Evolutionary conservation across 2,797 vertebrate species (phyloP), one percentile per base, ranked within the genome.

Genomic region (Channa striata): DNA sequence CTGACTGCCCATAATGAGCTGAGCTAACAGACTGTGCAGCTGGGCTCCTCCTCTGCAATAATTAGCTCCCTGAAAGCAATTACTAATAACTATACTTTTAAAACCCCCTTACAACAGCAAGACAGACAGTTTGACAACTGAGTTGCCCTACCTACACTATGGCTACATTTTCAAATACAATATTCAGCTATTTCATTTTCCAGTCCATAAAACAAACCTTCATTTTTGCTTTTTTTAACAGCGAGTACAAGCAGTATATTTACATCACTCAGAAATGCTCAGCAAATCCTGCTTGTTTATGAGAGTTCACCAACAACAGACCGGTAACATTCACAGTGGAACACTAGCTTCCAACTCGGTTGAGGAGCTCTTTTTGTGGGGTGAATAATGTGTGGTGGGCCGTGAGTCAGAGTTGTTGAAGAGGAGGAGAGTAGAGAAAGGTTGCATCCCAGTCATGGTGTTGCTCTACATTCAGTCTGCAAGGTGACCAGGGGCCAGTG

Each of bases 391-490:
- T 77, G 74, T 75, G 68, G 64, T 79, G 77, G 47, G 50, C 70
- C 68, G 72, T 93, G 92, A 93, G 84, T 93, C 91, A 92, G 81
- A 81, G 77, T 78, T 83, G 85, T 72, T 89, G 88, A 91, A 87
- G 91, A 90, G 90, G 91, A 90, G 86, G 85, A 88, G 62, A 89
- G 84, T 57, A 76, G 85, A 87, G 70, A 87, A 63, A 90, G 88
- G 90, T 87, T 85, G 85, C 73, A 83, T 91, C 86, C 90, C 86
- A 83, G 89, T 89, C 88, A 87, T 86, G 77, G 75, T 82, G 83
- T 68, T 85, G 89, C 81, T 88, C 87, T 76, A 83, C 89, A 86
- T 87, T 84, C 84, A 88, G 86, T 86, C 85, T 86, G 59, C 71
- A 80, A 68, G 78, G 59, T 85, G 86, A 88, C 77, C 68, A 77